phyloP scores from a whole-genome alignment of 2,113 vertebrate species.

The Tupaia tana region DNA sequence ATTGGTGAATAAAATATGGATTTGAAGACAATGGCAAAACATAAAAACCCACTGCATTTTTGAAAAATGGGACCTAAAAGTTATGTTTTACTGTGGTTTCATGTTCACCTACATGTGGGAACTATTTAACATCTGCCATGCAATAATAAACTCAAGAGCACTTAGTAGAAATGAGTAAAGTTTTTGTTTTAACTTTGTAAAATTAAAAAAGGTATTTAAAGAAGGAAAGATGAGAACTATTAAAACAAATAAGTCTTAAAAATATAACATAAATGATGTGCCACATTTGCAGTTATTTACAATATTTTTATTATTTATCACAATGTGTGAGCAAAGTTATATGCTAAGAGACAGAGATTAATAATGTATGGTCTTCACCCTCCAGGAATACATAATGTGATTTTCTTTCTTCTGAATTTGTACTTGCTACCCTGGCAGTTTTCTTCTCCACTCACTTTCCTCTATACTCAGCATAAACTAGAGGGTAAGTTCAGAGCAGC shows the following conservation, averaged over 20 bases:
- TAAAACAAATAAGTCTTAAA: not conserved
- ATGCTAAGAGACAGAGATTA: constrained; percentile 35
- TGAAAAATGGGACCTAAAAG: not conserved
- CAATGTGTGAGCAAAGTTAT: not conserved
- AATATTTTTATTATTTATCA: constrained; percentile 44
- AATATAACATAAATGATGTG: not conserved
- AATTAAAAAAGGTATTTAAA: not conserved
- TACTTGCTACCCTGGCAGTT: not conserved
- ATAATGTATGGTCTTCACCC: constrained; percentile 12
- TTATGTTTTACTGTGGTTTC: not conserved
- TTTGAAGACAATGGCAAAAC: not conserved
- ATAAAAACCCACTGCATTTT: not conserved
- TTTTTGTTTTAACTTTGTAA: not conserved
- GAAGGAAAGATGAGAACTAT: not conserved
- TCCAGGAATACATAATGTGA: not conserved
- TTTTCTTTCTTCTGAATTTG: not conserved
- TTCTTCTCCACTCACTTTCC: not conserved
- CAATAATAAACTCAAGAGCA: not conserved
- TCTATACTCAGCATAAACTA: not conserved
- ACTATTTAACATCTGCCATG: not conserved
- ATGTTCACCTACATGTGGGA: not conserved
- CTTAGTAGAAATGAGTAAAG: constrained; percentile 4
- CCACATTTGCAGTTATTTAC: constrained; percentile 34
- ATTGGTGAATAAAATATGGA: not conserved
- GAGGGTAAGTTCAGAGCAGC: not conserved